These are phyloP conservation scores for Pogonocherus hispidulus DNA, from an alignment of 2,888 invertebrate species.

Conservation along the genomic window DNA sequence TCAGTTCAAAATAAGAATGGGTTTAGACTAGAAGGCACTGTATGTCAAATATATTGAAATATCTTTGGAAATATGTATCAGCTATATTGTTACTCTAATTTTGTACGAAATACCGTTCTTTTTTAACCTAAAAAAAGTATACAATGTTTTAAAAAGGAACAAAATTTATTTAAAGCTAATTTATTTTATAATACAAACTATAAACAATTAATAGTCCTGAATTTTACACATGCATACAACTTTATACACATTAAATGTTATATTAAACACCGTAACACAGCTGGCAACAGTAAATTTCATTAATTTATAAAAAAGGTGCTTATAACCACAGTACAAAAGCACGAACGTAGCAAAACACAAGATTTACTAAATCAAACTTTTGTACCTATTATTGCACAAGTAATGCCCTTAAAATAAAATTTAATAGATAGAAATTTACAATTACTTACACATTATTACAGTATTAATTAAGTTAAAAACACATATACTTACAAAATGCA, in stretches of 20 bases:
- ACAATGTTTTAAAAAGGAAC: slow-evolving; percentile 35
- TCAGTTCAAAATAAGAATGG: too few relatives aligned
- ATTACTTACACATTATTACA: slow-evolving; percentile 8
- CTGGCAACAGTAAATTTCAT: slow-evolving; percentile 16
- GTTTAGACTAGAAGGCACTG: too few relatives aligned
- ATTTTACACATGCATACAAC: slow-evolving; percentile 60
- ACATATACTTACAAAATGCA: slow-evolving; percentile 12
- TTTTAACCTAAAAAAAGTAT: slow-evolving; percentile 2
- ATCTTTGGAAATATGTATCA: too few relatives aligned
- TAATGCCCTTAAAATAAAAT: slow-evolving; percentile 26
- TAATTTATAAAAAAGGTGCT: slow-evolving; percentile 16
- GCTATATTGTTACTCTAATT: too few relatives aligned
- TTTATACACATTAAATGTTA: slow-evolving; percentile 21
- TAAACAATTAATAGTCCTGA: slow-evolving; percentile 58
- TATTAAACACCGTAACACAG: slow-evolving; percentile 9
- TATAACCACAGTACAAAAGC: slow-evolving; percentile 23
- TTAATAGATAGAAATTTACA: slow-evolving; percentile 15
- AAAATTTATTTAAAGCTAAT: slow-evolving; percentile 51
- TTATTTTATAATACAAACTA: slow-evolving; percentile 63
- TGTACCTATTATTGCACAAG: slow-evolving; percentile 15
- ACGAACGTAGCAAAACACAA: slow-evolving; percentile 7
- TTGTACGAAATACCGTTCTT: too few relatives aligned
- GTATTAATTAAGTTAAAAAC: slow-evolving; percentile 25
- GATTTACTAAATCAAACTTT: slow-evolving; percentile 9
- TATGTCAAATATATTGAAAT: too few relatives aligned